phyloP scores from a whole-genome alignment of 2,113 vertebrate species.

The Zosterops japonicus region DNA sequence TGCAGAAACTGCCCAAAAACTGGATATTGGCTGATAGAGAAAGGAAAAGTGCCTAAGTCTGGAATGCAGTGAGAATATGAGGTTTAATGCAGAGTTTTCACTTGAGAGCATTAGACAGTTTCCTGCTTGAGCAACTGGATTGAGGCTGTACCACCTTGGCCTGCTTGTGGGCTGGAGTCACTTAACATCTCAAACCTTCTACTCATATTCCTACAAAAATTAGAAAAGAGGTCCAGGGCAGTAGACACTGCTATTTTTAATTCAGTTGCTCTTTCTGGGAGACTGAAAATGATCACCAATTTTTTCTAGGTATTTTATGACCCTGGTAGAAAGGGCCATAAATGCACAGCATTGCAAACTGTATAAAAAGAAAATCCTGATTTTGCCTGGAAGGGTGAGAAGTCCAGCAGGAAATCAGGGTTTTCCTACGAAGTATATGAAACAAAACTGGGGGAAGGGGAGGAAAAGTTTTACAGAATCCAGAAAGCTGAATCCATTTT shows the following conservation, averaged over 20 bases:
- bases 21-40: not conserved
- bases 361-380: not conserved
- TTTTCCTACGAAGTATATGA: not conserved
- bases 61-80: not conserved
- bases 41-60: not conserved
- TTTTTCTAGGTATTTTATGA: not conserved
- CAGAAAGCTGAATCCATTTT: not conserved
- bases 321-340: not conserved
- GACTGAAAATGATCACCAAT: not conserved
- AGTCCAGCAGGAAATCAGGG: not conserved
- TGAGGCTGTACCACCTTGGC: rapidly evolving
- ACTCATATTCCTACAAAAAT: not conserved
- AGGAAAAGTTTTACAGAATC: not conserved
- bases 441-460: not conserved
- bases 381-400: not conserved
- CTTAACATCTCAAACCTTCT: not conserved
- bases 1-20: not conserved
- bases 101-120: not conserved
- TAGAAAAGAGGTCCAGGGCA: not conserved
- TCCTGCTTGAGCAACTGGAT: not conserved
- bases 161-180: not conserved
- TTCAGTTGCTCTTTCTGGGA: not conserved
- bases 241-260: not conserved
- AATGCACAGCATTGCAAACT: not conserved
- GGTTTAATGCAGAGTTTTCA: not conserved